Evolutionary conservation across 2,113 vertebrate genomes (phyloP).

Genomic region (Planiliza haematocheilus): DNA sequence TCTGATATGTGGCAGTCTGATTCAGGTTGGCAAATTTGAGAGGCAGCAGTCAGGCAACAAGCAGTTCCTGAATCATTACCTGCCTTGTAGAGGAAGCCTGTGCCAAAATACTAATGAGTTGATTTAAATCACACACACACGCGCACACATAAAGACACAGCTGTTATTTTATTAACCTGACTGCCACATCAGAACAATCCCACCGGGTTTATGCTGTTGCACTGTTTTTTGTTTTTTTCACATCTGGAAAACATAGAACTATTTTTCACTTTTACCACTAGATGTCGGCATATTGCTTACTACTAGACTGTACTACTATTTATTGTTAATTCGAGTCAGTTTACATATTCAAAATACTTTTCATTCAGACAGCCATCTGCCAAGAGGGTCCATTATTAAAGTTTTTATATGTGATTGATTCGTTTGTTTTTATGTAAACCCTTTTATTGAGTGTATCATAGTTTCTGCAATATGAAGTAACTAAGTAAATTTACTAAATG

Average conservation of each 20-base stretch:
- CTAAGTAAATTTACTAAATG: no score
- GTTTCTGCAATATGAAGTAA: no score
- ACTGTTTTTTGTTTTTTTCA: no score
- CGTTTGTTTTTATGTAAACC: neutral
- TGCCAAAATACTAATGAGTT: neutral
- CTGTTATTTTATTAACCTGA: no score
- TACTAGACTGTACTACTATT: neutral
- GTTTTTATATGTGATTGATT: neutral
- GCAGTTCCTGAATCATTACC: neutral
- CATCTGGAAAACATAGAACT: neutral
- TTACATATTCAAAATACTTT: neutral
- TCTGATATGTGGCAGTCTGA: neutral
- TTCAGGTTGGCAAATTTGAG: neutral
- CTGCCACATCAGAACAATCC: neutral
- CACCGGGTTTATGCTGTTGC: neutral
- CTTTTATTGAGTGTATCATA: no score
- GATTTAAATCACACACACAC: neutral
- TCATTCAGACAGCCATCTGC: neutral
- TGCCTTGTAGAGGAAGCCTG: neutral
- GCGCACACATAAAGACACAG: no score
- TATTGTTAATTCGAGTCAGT: neutral
- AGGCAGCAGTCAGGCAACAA: no score
- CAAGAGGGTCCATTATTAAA: neutral
- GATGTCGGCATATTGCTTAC: slow-evolving; percentile 59
- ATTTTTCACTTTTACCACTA: slow-evolving; percentile 48